phyloP scores from a whole-genome alignment of 2,888 invertebrate genomes.

The Melinopterus prodromus region DNA sequence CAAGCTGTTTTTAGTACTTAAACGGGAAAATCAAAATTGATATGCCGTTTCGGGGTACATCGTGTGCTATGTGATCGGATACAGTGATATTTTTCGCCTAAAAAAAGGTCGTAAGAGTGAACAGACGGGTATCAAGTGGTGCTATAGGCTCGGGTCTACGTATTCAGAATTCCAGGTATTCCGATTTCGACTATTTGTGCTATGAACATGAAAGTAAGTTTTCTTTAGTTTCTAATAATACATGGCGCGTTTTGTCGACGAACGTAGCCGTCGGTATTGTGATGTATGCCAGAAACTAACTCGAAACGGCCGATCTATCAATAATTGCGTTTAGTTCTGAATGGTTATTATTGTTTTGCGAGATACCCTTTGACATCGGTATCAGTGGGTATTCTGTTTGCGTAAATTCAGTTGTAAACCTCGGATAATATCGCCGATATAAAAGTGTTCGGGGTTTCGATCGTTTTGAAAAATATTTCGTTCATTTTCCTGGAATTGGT shows the following conservation, averaged over 20 bases:
- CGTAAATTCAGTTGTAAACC: constrained; percentile 4
- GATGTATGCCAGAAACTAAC: not conserved
- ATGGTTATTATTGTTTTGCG: constrained; percentile 10
- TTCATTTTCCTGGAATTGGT: constrained; percentile 6
- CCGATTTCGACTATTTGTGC: constrained; percentile 55
- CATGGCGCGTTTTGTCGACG: not conserved
- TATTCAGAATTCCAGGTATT: constrained; percentile 58
- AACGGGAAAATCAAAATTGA: constrained; percentile 12
- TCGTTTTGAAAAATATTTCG: constrained; percentile 6
- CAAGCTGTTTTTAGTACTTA: constrained; percentile 11
- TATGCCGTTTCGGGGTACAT: not conserved
- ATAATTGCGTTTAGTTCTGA: not conserved
- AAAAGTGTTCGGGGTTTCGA: not conserved
- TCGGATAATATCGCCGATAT: too few species aligned
- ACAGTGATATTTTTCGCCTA: not conserved
- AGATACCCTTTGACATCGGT: constrained; percentile 14
- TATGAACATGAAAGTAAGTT: constrained; percentile 52
- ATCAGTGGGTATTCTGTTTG: constrained; percentile 7
- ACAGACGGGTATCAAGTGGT: constrained; percentile 19
- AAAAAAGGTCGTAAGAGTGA: not conserved
- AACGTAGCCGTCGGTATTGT: not conserved
- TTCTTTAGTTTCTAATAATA: constrained; percentile 27
- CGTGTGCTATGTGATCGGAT: not conserved
- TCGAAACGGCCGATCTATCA: not conserved
- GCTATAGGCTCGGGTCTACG: constrained; percentile 46